These are phyloP conservation scores for Brachionus koreanus DNA, from an alignment of 1,140 invertebrate species.

Conservation along the genomic window DNA sequence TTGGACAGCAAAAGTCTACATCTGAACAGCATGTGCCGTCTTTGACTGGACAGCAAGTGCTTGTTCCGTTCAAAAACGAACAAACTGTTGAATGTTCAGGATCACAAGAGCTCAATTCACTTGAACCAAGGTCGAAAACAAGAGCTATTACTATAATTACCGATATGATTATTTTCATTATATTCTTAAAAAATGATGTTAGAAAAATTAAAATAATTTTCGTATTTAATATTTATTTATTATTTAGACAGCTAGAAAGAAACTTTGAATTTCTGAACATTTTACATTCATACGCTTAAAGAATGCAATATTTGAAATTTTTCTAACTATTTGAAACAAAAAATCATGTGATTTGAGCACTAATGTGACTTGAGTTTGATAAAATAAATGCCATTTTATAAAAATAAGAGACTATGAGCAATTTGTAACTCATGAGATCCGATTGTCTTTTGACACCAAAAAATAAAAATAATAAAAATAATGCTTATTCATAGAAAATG, in stretches of 20 bases:
- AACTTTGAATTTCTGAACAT: background rate
- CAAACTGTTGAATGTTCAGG: background rate
- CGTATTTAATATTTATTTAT: background rate
- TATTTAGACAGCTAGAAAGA: background rate
- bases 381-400: background rate
- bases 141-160: background rate
- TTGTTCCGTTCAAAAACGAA: conserved; percentile 16
- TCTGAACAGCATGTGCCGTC: conserved; percentile 40
- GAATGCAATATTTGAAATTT: background rate
- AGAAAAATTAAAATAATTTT: background rate
- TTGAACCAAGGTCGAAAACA: background rate
- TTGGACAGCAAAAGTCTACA: conserved; percentile 31
- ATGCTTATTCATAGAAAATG: too few species aligned
- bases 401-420: background rate
- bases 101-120: background rate
- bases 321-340: background rate
- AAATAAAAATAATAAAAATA: too few species aligned
- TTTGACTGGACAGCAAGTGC: conserved; percentile 21
- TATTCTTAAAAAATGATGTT: background rate
- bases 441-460: background rate
- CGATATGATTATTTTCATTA: background rate
- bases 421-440: background rate
- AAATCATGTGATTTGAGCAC: background rate
- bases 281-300: background rate
- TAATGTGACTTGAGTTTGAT: background rate